Evolutionary conservation across 2,797 vertebrate genomes (phyloP).

Genomic region (Pseudochirops corinnae): DNA sequence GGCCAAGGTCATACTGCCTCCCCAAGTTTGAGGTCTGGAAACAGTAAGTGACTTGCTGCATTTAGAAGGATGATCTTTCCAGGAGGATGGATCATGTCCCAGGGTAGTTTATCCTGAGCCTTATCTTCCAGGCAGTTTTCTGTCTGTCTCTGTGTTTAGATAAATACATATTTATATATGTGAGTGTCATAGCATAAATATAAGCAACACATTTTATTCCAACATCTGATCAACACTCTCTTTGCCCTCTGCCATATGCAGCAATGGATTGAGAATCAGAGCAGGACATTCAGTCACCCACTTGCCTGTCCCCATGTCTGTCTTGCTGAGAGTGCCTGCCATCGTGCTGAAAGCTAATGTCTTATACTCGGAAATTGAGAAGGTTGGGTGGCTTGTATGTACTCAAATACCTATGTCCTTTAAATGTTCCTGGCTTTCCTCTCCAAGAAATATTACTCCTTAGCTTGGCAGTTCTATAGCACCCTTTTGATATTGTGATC

Average conservation of each 20-base stretch:
- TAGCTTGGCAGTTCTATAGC: neutral
- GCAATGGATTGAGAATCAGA: neutral
- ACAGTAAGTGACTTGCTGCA: neutral
- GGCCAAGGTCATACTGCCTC: neutral
- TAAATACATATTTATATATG: neutral
- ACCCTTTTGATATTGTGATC: neutral
- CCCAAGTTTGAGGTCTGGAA: slow-evolving; percentile 18
- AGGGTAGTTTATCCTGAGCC: neutral
- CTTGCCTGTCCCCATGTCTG: neutral
- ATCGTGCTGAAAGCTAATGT: neutral
- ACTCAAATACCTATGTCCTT: neutral
- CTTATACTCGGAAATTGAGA: neutral
- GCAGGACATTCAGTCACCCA: neutral
- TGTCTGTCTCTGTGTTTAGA: neutral
- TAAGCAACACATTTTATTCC: neutral
- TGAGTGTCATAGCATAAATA: neutral
- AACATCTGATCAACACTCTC: neutral
- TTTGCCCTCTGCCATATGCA: neutral
- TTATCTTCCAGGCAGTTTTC: slow-evolving; percentile 11
- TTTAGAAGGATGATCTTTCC: neutral
- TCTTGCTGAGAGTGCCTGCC: neutral
- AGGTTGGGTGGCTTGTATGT: neutral
- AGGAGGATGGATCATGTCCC: neutral
- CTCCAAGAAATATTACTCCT: neutral
- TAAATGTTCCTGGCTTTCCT: neutral